phyloP scores from a whole-genome alignment of 2,888 invertebrate species.

The Nebria brevicollis region DNA sequence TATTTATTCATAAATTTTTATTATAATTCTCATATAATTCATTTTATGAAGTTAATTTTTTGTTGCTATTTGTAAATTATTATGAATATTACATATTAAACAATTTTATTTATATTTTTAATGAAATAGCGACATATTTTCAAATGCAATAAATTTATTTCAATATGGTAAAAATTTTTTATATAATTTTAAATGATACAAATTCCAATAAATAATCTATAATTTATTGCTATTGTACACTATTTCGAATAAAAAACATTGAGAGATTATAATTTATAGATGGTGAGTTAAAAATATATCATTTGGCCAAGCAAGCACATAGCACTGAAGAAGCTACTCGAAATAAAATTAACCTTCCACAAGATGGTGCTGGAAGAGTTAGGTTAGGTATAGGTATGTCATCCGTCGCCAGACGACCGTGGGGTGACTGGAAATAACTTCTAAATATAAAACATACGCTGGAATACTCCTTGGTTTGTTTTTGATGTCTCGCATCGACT shows the following conservation, averaged over 20 bases:
- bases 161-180: not conserved
- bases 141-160: too few species aligned
- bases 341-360: constrained; percentile 56
- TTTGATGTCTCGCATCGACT: constrained; percentile 29
- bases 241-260: not conserved
- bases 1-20: too few species aligned
- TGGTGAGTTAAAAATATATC: not conserved
- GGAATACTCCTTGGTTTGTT: constrained; percentile 25
- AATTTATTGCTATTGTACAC: not conserved
- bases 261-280: not conserved
- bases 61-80: too few species aligned
- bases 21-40: too few species aligned
- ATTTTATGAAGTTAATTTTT: too few species aligned
- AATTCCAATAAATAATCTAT: not conserved
- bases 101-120: too few species aligned
- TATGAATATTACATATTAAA: too few species aligned
- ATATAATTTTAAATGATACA: not conserved
- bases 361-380: constrained; percentile 58
- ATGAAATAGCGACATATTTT: too few species aligned
- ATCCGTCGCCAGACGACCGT: constrained; percentile 53
- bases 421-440: constrained; percentile 54
- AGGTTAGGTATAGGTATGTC: constrained; percentile 53
- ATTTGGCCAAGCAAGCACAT: not conserved
- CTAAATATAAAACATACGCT: constrained; percentile 36
- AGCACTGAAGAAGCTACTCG: constrained; percentile 49